A percentile compares a stretch with the other conserved stretches of the same genome.
These are phyloP conservation scores for Platerodrilus igneus DNA, from an alignment of 2,888 invertebrate species.

Conservation along the genomic window DNA sequence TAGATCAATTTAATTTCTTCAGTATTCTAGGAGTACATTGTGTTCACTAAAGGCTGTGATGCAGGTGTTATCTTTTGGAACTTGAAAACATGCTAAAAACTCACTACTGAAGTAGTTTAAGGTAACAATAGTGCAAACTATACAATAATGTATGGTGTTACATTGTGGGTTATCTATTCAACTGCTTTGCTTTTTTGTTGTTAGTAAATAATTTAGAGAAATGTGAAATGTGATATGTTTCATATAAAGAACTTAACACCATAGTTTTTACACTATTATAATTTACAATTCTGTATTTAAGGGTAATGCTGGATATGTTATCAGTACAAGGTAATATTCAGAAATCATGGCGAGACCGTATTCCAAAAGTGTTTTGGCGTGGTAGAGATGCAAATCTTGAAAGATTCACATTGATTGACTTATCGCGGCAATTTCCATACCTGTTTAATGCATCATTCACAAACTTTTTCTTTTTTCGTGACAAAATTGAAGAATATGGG, in stretches of 20 bases:
- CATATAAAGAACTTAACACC: not conserved
- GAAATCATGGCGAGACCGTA: conserved; percentile 68
- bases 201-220: too few species aligned
- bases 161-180: too few species aligned
- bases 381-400: conserved; percentile 88
- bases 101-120: too few species aligned
- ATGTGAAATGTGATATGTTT: too few species aligned
- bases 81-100: too few species aligned
- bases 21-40: too few species aligned
- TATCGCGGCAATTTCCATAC: conserved; percentile 70
- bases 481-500: conserved; percentile 79
- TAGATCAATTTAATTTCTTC: too few species aligned
- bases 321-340: conserved; percentile 81
- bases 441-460: conserved; percentile 88
- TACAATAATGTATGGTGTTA: too few species aligned
- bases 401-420: conserved; percentile 74
- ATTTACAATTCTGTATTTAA: conserved; percentile 23
- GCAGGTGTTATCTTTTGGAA: too few species aligned
- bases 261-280: not conserved
- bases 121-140: too few species aligned
- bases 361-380: conserved; percentile 79
- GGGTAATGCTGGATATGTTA: conserved; percentile 84
- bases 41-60: too few species aligned
- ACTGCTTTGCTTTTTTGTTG: conserved; percentile 18
- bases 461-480: conserved; percentile 92